phyloP scores from a whole-genome alignment of 2,797 vertebrate species.

The Gadopsis bispinosus region DNA sequence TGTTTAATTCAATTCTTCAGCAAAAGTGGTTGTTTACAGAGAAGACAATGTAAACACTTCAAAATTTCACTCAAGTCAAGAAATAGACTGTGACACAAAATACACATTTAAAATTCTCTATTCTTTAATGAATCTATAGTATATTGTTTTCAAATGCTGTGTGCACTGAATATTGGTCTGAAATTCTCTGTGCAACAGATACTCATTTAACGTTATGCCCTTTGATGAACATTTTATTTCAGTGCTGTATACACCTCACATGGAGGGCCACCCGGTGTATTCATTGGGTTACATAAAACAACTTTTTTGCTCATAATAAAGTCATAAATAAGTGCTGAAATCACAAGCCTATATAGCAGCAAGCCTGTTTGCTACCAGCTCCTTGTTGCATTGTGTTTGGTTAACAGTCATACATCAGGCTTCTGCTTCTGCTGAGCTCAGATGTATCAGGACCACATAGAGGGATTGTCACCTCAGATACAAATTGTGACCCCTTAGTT shows the following conservation, averaged over 20 bases:
- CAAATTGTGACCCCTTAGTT: constrained; percentile 22
- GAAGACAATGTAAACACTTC: constrained; percentile 11
- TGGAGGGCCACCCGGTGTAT: background rate
- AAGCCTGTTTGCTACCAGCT: background rate
- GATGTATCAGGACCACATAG: background rate
- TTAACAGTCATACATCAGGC: constrained; percentile 50
- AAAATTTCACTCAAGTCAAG: background rate
- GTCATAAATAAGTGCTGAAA: constrained; percentile 16
- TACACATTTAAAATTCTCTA: background rate
- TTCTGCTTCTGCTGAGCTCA: constrained; percentile 52
- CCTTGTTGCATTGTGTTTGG: constrained; percentile 41
- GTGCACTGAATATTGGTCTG: background rate
- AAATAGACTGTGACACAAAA: background rate
- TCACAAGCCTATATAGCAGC: background rate
- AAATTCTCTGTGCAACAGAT: constrained; percentile 26
- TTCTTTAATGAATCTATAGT: background rate
- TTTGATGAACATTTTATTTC: constrained; percentile 38
- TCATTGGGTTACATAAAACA: constrained; percentile 22
- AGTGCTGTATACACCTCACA: constrained; percentile 33
- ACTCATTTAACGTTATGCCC: constrained; percentile 38
- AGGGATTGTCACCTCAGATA: constrained; percentile 33
- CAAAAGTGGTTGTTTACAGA: constrained; percentile 11
- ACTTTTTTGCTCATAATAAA: constrained; percentile 16
- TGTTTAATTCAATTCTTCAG: constrained; percentile 23
- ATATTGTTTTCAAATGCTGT: constrained; percentile 24